These are phyloP conservation scores for Porites divaricata DNA, from an alignment of 92 coral and sea anemone species.

Conservation along the genomic window DNA sequence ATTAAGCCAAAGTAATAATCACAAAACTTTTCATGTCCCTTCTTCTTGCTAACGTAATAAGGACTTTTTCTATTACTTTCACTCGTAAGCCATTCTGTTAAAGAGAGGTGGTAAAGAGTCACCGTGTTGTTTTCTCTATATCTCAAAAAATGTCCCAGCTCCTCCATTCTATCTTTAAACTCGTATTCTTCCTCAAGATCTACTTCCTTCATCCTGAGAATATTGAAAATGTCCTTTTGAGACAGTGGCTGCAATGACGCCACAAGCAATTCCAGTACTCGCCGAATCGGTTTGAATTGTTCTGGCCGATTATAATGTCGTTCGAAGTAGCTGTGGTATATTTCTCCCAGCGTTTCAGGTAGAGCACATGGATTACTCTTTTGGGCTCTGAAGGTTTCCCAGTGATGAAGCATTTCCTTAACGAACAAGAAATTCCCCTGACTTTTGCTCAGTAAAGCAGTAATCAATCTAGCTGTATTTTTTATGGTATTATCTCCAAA, in stretches of 20 bases:
- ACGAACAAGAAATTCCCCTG: constrained; percentile 79
- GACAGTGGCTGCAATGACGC: constrained; percentile 61
- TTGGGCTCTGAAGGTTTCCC: constrained; percentile 13
- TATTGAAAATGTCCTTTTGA: constrained; percentile 38
- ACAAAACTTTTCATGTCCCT: constrained; percentile 41
- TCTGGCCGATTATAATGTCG: constrained; percentile 19
- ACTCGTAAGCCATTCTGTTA: constrained; percentile 71
- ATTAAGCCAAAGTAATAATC: constrained; percentile 24
- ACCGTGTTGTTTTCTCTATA: constrained; percentile 37
- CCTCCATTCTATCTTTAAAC: constrained; percentile 36
- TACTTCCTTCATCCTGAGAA: constrained; percentile 43
- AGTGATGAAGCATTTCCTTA: constrained; percentile 59
- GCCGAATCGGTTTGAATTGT: constrained; percentile 42
- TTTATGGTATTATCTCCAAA: constrained; percentile 9
- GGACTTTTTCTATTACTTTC: constrained; percentile 36
- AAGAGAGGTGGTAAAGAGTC: constrained; percentile 50
- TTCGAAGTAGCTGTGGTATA: constrained; percentile 60
- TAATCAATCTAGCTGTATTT: constrained; percentile 10
- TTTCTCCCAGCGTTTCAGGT: constrained; percentile 47
- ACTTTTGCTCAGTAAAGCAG: constrained; percentile 26
- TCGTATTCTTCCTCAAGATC: constrained; percentile 34
- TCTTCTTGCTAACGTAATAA: constrained; percentile 37
- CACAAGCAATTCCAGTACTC: constrained; percentile 68
- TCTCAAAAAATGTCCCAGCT: constrained; percentile 49
- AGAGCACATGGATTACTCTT: constrained; percentile 13